Conservation (phyloP, 2,888 invertebrate species). For the Cremastobaeus sp. region DNA sequence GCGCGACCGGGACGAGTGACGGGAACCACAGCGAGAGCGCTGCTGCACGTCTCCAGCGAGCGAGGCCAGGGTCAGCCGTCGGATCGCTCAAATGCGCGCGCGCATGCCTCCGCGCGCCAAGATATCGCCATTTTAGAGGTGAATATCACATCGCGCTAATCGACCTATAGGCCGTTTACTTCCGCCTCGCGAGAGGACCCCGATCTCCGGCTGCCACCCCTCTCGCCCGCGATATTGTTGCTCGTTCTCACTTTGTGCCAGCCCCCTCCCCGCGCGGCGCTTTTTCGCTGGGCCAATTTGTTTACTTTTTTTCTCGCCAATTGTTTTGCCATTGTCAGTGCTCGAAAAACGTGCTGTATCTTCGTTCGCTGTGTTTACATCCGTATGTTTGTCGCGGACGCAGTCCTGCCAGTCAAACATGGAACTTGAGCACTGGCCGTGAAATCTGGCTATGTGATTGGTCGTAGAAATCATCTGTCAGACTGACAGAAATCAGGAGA, state of each 20-base stretch:
- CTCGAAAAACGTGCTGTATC: no score
- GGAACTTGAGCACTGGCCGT: no score
- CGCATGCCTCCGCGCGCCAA: constrained; percentile 34
- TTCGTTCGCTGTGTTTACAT: no score
- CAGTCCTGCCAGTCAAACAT: no score
- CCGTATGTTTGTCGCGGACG: no score
- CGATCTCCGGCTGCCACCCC: background rate
- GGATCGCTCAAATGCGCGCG: constrained; percentile 33
- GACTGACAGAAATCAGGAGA: no score
- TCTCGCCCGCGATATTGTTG: background rate
- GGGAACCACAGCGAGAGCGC: background rate
- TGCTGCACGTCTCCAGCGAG: constrained; percentile 6
- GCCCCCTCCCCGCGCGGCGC: background rate
- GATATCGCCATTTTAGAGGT: constrained; percentile 52
- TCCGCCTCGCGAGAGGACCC: constrained; percentile 16
- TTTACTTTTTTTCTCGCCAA: background rate
- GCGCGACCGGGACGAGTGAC: constrained; percentile 17
- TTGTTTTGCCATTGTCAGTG: no score
- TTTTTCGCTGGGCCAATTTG: background rate
- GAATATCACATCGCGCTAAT: constrained; percentile 43
- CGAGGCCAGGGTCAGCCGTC: constrained; percentile 10
- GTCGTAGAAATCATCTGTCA: no score
- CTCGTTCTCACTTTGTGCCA: background rate
- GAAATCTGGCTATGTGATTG: no score
- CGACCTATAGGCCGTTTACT: constrained; percentile 37